Base-by-base conservation (phyloP, 2,888 invertebrate genomes). In the Spodoptera picta region DNA sequence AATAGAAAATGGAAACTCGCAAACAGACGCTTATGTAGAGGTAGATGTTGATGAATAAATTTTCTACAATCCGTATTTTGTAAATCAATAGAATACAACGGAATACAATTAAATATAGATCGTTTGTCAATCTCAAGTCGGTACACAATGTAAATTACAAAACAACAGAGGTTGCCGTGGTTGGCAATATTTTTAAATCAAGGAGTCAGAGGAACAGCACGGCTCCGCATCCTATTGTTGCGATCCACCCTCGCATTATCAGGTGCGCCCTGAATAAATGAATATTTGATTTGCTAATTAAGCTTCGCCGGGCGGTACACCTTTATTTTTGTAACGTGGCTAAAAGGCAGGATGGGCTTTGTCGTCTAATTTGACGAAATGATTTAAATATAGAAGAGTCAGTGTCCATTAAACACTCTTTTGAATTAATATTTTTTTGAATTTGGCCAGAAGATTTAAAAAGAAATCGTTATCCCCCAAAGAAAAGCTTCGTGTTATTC, bases 211-310 rank as follows among this genome's bases (percentile, higher is more conserved):
- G 77, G 72, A 67, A 67, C 65, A 67, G 64, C 66, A 68, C 51
- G 63, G 65, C 58, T 70, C 48, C 53, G 70, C 70, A 36, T 36
- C 36, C 36, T 65, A 66, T 79, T 80, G 77, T 80, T 72, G 50
- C 77, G 65, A 69, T 79, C 81, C 84, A 82, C 81, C 83, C 83
- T 72, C 62, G 79, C 75, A 83, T 86, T 83, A 81, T 79, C 74
- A 72, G 81, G 69, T 85, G 80, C 83, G 80, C 75, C 81, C 85
- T 85, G 92, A 86, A 93, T 93, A 92, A 88, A 92, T 92, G 90
- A 92, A 92, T 93, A 88, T 86, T 87, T 90, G 88, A 92, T 91
- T 90, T 86, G 87, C 87, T 92, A 91, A 92, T 92, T 91, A 91
- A 86, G 84, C 84, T 78, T 62, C 77, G 83, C 81, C 83, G 77